These are phyloP conservation scores for Eulithis prunata DNA, from an alignment of 2,888 invertebrate species.

Conservation along the genomic window DNA sequence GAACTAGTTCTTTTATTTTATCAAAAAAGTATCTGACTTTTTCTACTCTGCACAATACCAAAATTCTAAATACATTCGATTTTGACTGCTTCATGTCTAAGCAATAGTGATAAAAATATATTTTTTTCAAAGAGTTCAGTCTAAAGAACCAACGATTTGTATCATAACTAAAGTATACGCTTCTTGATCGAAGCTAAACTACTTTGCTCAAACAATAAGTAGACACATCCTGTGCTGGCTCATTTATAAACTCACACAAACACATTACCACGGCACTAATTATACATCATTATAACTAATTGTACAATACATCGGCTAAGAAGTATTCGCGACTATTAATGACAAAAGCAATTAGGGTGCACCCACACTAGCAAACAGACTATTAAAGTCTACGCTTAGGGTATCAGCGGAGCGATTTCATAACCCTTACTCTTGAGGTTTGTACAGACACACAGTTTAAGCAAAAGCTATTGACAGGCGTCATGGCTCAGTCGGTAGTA, in stretches of 20 bases:
- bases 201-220: constrained; percentile 34
- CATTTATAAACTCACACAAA: constrained; percentile 48
- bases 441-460: no score
- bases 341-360: constrained; percentile 83
- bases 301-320: constrained; percentile 80
- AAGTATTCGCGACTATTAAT: constrained; percentile 84
- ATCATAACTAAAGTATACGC: not conserved
- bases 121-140: no score
- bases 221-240: constrained; percentile 40
- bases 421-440: not conserved
- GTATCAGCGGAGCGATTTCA: constrained; percentile 13
- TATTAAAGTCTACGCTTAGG: constrained; percentile 32
- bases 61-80: no score
- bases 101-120: no score
- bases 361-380: constrained; percentile 61
- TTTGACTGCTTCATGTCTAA: no score
- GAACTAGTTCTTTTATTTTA: no score
- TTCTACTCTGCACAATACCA: no score
- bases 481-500: no score
- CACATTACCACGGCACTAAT: constrained; percentile 64
- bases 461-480: no score
- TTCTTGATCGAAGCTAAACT: constrained; percentile 21
- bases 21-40: no score
- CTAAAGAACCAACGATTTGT: not conserved
- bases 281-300: constrained; percentile 83